Evolutionary conservation across 1,140 invertebrate species (phyloP).

Genomic region (Drosophila punjabiensis): DNA sequence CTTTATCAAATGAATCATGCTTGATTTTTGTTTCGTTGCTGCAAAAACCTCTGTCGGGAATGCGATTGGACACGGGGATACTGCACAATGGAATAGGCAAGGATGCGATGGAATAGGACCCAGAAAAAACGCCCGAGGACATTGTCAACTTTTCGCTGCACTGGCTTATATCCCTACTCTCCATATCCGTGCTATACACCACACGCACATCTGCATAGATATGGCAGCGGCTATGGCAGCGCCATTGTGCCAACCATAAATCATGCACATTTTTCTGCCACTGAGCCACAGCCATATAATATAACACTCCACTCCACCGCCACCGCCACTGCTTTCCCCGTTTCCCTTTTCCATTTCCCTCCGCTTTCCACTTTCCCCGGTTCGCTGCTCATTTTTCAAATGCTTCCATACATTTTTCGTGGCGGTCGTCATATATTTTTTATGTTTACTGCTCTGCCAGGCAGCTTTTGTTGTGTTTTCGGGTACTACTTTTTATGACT

Average conservation of each 20-base stretch:
- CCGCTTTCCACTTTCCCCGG: neutral
- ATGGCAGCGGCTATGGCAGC: slow-evolving; percentile 15
- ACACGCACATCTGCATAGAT: slow-evolving; percentile 38
- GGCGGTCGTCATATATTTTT: slow-evolving; percentile 73
- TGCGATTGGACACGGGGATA: slow-evolving; percentile 53
- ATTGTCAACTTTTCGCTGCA: slow-evolving; percentile 52
- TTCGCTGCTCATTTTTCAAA: slow-evolving; percentile 68
- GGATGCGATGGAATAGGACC: neutral
- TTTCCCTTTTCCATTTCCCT: slow-evolving; percentile 3
- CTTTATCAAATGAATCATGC: slow-evolving; percentile 62
- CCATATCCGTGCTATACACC: slow-evolving; percentile 16
- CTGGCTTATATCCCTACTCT: slow-evolving; percentile 45
- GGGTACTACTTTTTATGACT: slow-evolving; percentile 76
- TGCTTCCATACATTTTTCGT: slow-evolving; percentile 69
- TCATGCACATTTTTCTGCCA: slow-evolving; percentile 81
- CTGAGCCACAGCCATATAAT: slow-evolving; percentile 79
- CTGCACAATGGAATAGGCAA: slow-evolving; percentile 24
- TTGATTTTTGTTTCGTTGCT: slow-evolving; percentile 37
- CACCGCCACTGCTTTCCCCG: slow-evolving; percentile 1
- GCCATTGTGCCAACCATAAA: slow-evolving; percentile 75
- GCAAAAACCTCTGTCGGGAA: slow-evolving; percentile 55
- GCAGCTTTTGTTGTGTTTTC: slow-evolving; percentile 65
- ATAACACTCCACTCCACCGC: slow-evolving; percentile 42
- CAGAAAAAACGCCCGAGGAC: slow-evolving; percentile 15
- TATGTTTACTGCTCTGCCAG: slow-evolving; percentile 74